Conservation (phyloP, 2,797 vertebrate genomes). For the Mormyrus hasselquistii region DNA sequence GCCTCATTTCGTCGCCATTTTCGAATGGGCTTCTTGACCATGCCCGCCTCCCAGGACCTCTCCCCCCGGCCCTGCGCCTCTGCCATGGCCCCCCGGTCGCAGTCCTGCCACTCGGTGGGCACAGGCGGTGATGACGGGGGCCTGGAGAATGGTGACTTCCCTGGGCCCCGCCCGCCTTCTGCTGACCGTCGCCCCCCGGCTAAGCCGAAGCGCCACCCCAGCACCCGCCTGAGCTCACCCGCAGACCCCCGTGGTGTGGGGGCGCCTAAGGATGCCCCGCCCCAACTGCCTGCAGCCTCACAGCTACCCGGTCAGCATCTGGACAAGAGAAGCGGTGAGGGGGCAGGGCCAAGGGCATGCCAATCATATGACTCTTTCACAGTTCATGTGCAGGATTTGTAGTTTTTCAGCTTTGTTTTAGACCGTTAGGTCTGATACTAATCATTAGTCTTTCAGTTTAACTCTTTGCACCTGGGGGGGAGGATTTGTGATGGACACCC, state of each 20-base stretch:
- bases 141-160: conserved; percentile 70
- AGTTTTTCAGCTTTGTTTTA: conserved; percentile 3
- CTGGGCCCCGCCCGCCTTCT: conserved; percentile 56
- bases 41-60: conserved; percentile 89
- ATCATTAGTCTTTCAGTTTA: background rate
- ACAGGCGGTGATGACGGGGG: conserved; percentile 55
- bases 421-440: background rate
- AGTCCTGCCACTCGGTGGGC: conserved; percentile 86
- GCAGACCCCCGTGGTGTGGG: conserved; percentile 53
- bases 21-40: conserved; percentile 92
- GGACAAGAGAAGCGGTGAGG: conserved; percentile 62
- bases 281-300: conserved; percentile 45
- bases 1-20: conserved; percentile 85
- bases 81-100: conserved; percentile 84
- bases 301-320: conserved; percentile 56
- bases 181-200: conserved; percentile 67
- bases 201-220: conserved; percentile 84
- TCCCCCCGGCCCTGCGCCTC: conserved; percentile 81
- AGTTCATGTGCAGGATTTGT: background rate
- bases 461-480: background rate
- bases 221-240: conserved; percentile 77
- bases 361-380: background rate
- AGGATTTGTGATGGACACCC: background rate
- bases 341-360: conserved; percentile 7
- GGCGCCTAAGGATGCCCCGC: conserved; percentile 52